Evolutionary conservation across 2,797 vertebrate species (phyloP).

Genomic region (Rhinella marina): DNA sequence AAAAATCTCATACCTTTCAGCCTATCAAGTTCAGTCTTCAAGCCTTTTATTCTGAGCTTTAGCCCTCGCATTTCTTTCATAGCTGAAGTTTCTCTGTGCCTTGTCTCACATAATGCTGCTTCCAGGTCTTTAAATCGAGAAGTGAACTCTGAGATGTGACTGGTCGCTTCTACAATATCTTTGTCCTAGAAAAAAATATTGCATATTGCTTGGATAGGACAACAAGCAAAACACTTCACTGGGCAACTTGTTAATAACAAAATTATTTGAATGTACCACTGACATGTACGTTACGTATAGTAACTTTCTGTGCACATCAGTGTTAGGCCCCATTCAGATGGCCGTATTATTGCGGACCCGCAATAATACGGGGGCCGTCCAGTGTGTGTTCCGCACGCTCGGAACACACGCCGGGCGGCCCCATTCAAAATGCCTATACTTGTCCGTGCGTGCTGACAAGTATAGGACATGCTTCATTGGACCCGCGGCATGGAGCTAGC

Average conservation of each 20-base stretch:
- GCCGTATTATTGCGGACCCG: too few relatives aligned
- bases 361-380: too few relatives aligned
- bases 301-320: too few relatives aligned
- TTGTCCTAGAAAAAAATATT: slow-evolving; percentile 75
- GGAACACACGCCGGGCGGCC: too few relatives aligned
- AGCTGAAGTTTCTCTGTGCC: slow-evolving; percentile 70
- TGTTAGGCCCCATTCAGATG: too few relatives aligned
- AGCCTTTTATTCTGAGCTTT: slow-evolving; percentile 73
- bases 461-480: too few relatives aligned
- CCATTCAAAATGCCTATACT: too few relatives aligned
- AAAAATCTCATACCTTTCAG: slow-evolving; percentile 78
- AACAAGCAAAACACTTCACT: background rate
- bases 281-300: background rate
- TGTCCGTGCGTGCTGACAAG: too few relatives aligned
- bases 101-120: slow-evolving; percentile 70
- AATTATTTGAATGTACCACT: background rate
- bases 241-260: background rate
- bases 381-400: too few relatives aligned
- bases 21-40: slow-evolving; percentile 72
- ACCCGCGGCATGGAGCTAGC: too few relatives aligned
- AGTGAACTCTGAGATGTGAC: slow-evolving; percentile 77
- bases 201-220: background rate
- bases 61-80: slow-evolving; percentile 78
- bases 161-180: slow-evolving; percentile 80
- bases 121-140: slow-evolving; percentile 76